Evolutionary conservation across 2,797 vertebrate species (phyloP), one percentile per base, ranked within the genome.

Genomic region (Sparus aurata): DNA sequence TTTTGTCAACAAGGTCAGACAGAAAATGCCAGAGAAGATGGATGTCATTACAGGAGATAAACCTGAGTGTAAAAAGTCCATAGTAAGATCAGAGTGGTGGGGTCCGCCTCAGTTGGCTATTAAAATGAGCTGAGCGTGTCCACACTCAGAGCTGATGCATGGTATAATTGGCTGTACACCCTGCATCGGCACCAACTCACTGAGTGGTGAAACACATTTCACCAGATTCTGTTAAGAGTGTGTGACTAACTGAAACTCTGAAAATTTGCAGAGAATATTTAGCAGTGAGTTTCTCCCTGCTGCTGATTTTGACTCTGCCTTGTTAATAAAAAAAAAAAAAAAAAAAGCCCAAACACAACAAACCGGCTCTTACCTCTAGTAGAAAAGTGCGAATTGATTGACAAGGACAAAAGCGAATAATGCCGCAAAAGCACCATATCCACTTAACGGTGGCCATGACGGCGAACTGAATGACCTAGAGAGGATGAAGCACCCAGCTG

Each of bases 391-490:
- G 71, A 15, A 91, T 70, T 22, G 79, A 81, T 25, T 77, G 82
- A 84, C 93, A 90, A 76, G 90, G 88, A 89, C 89, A 90, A 23
- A 89, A 75, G 77, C 43, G 75, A 79, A 85, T 80, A 41, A 91
- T 22, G 73, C 81, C 50, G 10, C 85, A 85, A 90, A 86, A 77
- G 75, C 83, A 77, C 82, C 85, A 85, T 52, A 88, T 87, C 89
- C 90, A 84, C 53, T 87, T 79, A 63, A 83, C 20, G 15, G 60
- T 9, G 4, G 85, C 90, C 85, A 89, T 93, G 89, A 86, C 69
- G 54, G 77, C 78, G 59, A 69, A 27, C 23, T 49, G 73, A 79
- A 43, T 82, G 90, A 91, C 91, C 89, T 66, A 58, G 78, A 80
- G 79, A 86, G 80, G 80, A 87, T 81, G 80, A 79, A 63, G 80